Percentiles rank a stretch among this genome's conserved stretches.
These are phyloP conservation scores for Cirrhinus mrigala DNA, from an alignment of 2,797 vertebrate genomes.

Conservation along the genomic window DNA sequence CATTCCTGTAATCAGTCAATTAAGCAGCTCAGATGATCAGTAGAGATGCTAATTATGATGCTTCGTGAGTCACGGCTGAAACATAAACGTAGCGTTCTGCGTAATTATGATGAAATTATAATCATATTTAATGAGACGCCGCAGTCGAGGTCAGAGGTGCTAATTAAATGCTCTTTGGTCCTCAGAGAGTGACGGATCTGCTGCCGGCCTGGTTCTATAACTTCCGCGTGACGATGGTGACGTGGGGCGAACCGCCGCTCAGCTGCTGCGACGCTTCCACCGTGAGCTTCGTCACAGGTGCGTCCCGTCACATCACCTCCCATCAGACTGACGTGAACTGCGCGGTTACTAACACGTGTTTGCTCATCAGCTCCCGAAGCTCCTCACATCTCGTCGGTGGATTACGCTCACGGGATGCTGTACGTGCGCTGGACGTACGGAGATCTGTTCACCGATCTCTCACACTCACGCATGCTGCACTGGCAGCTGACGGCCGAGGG, in stretches of 20 bases:
- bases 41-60: conserved; percentile 9
- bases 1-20: neutral
- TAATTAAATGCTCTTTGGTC: neutral
- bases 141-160: neutral
- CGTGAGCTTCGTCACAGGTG: conserved; percentile 92
- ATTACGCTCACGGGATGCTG: conserved; percentile 87
- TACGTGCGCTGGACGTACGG: conserved; percentile 91
- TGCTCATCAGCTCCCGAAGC: conserved; percentile 88
- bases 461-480: conserved; percentile 93
- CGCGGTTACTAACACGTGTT: neutral
- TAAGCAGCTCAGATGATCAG: neutral
- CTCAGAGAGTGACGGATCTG: conserved; percentile 88
- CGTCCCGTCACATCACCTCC: no score
- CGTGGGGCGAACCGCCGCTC: conserved; percentile 90
- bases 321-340: neutral
- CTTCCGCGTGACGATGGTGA: conserved; percentile 96
- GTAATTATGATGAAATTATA: conserved; percentile 32
- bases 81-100: neutral
- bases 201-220: conserved; percentile 96
- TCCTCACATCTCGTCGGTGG: conserved; percentile 88
- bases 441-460: conserved; percentile 87
- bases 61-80: neutral
- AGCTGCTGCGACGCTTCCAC: conserved; percentile 93
- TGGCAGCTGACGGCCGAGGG: conserved; percentile 93
- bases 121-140: conserved; percentile 39